A percentile compares a stretch with the other conserved stretches of the same genome.
phyloP scores from a whole-genome alignment of 2,797 vertebrate species.

The Gorsachius magnificus region DNA sequence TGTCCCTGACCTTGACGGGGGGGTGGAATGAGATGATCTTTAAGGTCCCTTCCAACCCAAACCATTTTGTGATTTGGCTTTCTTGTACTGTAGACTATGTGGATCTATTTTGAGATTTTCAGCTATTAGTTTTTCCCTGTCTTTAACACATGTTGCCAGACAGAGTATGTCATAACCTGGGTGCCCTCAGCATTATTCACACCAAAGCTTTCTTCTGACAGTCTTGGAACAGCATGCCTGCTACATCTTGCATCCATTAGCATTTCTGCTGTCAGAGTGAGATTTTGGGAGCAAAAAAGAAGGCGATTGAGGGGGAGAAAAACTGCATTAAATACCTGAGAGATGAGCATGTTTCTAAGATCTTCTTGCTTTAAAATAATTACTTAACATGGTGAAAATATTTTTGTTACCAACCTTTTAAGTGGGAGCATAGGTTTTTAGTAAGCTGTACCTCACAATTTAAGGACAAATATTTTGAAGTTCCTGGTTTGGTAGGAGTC shows the following conservation, averaged over 20 bases:
- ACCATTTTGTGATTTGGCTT: neutral
- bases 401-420: neutral
- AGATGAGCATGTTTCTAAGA: neutral
- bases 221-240: neutral
- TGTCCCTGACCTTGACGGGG: no score
- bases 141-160: neutral
- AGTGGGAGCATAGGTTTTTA: neutral
- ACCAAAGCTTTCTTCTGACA: neutral
- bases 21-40: no score
- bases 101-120: neutral
- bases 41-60: no score
- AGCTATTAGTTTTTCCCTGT: neutral
- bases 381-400: slow-evolving; percentile 1
- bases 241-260: neutral
- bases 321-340: neutral
- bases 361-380: neutral
- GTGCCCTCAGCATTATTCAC: slow-evolving; percentile 1
- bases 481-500: neutral
- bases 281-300: neutral
- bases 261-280: slow-evolving; percentile 45
- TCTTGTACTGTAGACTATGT: neutral
- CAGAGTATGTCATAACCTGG: neutral
- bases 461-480: neutral
- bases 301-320: neutral
- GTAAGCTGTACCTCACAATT: neutral